These are phyloP conservation scores for Atlantisia rogersi DNA, from an alignment of 2,113 vertebrate species.

Conservation along the genomic window DNA sequence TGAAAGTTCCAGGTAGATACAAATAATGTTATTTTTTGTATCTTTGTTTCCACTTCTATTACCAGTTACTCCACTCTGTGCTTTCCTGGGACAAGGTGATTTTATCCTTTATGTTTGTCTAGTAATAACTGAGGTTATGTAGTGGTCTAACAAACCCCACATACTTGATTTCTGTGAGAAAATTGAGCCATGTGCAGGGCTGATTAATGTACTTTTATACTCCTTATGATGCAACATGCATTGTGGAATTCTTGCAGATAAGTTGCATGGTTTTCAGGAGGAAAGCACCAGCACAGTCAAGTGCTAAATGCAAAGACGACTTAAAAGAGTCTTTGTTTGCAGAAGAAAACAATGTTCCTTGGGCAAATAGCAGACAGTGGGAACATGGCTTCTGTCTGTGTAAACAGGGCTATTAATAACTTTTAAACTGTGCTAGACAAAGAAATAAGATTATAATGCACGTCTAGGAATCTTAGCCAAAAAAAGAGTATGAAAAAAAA, in stretches of 20 bases:
- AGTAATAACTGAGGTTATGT: neutral
- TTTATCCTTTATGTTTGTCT: neutral
- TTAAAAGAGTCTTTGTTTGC: neutral
- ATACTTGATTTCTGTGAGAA: neutral
- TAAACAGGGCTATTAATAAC: neutral
- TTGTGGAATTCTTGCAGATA: neutral
- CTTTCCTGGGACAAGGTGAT: neutral
- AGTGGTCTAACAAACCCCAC: neutral
- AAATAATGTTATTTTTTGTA: neutral
- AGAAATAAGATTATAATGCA: neutral
- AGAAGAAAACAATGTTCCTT: neutral
- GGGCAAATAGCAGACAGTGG: neutral
- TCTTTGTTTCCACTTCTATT: neutral
- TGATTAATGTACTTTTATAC: neutral
- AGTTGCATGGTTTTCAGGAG: neutral
- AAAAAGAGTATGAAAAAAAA: neutral
- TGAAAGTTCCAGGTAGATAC: neutral
- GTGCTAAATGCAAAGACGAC: neutral
- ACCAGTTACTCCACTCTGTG: neutral
- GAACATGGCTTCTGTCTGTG: neutral
- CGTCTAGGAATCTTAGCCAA: neutral
- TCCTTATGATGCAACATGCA: neutral
- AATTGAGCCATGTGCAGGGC: neutral
- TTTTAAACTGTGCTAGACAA: neutral
- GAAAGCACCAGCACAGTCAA: neutral